Percentiles rank a stretch among this genome's conserved stretches.
These are phyloP conservation scores for Anagrus nilaparvatae DNA, from an alignment of 1,140 invertebrate genomes.

Conservation along the genomic window DNA sequence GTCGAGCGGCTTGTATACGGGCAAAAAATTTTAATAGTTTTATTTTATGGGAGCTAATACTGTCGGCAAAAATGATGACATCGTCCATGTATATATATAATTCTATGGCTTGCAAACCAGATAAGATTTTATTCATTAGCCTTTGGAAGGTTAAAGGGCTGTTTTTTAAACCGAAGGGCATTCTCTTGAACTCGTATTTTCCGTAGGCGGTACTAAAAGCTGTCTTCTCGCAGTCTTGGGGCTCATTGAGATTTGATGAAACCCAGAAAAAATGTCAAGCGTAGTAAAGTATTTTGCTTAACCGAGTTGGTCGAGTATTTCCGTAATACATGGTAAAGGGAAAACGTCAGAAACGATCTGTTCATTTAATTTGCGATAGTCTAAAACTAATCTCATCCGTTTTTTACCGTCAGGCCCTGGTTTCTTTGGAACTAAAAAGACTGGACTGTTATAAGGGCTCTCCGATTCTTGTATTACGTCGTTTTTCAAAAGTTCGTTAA, in stretches of 20 bases:
- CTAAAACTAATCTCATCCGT: neutral
- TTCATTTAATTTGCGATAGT: neutral
- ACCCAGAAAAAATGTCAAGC: neutral
- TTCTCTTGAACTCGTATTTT: no score
- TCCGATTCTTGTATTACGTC: neutral
- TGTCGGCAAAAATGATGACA: no score
- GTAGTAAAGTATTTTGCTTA: constrained; percentile 1
- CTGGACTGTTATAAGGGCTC: no score
- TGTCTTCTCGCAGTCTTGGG: no score
- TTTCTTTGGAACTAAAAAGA: neutral
- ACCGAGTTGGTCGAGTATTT: neutral
- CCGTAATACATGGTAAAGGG: neutral
- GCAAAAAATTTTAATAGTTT: no score
- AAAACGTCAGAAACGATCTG: neutral
- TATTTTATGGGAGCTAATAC: no score
- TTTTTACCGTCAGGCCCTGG: neutral
- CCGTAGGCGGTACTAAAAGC: no score
- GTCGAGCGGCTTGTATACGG: no score
- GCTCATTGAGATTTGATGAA: neutral
- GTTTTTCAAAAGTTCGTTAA: neutral
- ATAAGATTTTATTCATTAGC: constrained; percentile 3
- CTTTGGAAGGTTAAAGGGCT: constrained; percentile 4
- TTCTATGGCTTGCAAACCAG: neutral
- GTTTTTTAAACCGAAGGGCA: constrained; percentile 6
- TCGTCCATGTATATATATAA: no score